Conservation (phyloP, 2,113 vertebrate species). For the Lepus americanus region DNA sequence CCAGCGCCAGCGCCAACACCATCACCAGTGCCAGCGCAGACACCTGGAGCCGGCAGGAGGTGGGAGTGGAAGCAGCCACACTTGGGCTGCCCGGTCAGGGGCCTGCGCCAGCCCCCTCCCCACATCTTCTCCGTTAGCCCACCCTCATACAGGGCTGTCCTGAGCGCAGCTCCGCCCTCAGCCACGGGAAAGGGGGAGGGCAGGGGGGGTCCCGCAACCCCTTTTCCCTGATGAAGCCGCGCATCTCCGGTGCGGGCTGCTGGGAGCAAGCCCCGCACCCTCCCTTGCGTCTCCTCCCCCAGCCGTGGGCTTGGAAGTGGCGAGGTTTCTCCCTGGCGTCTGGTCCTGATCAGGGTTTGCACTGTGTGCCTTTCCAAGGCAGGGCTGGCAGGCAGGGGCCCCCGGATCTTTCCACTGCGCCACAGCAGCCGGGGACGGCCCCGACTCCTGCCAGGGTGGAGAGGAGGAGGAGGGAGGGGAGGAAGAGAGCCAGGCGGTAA, state of each 20-base stretch:
- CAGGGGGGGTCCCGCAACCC: fast-evolving
- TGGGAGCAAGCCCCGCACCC: fast-evolving
- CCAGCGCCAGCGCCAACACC: too few species aligned
- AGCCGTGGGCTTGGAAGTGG: not conserved
- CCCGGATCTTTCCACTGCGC: not conserved
- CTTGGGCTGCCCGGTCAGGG: not conserved
- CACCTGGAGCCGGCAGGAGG: fast-evolving
- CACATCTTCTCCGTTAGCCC: fast-evolving
- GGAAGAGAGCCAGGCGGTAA: not conserved
- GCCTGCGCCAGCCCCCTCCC: fast-evolving
- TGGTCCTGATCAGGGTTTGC: not conserved
- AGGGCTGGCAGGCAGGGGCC: not conserved
- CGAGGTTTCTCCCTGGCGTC: not conserved
- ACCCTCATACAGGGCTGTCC: too few species aligned
- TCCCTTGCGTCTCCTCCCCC: too few species aligned
- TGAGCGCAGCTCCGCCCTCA: too few species aligned
- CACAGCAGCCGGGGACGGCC: fast-evolving
- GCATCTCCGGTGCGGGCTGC: fast-evolving
- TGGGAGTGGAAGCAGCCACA: too few species aligned
- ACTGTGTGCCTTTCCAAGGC: not conserved
- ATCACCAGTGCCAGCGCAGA: too few species aligned
- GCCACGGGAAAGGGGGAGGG: too few species aligned
- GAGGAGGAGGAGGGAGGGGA: not conserved
- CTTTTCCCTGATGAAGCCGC: not conserved
- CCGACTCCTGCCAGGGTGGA: not conserved